Evolutionary conservation across 2,113 vertebrate genomes (phyloP).

Genomic region (Pterocles orientalis): DNA sequence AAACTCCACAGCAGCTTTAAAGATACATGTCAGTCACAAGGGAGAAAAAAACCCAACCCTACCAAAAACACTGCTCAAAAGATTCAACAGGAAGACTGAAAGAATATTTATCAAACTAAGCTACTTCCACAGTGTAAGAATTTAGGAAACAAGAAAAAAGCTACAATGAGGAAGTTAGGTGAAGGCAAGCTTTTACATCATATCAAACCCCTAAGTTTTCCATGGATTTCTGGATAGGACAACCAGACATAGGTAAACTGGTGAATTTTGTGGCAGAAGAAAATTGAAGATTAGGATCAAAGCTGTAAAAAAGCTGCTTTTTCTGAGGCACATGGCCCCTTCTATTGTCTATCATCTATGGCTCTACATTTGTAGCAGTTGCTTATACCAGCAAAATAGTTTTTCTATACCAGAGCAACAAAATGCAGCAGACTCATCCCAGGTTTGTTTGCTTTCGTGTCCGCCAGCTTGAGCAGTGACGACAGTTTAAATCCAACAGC

Average conservation of each 20-base stretch:
- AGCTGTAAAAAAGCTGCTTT: neutral
- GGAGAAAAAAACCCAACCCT: neutral
- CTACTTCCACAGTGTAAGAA: neutral
- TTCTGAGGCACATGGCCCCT: neutral
- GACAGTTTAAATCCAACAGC: slow-evolving; percentile 97
- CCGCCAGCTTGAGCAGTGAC: slow-evolving; percentile 93
- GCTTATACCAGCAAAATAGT: neutral
- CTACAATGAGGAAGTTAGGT: neutral
- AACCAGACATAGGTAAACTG: neutral
- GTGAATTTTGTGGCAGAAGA: neutral
- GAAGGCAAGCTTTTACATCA: neutral
- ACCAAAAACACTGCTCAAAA: neutral
- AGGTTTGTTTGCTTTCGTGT: slow-evolving; percentile 97
- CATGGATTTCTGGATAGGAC: neutral
- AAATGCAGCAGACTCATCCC: slow-evolving; percentile 98
- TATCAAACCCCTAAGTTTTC: neutral
- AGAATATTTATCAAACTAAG: neutral
- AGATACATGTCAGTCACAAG: neutral
- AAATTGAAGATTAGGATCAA: neutral
- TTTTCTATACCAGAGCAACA: slow-evolving; percentile 89
- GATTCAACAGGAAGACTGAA: neutral
- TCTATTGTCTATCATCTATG: neutral
- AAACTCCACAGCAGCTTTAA: neutral
- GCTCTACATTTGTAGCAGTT: neutral
- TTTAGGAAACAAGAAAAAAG: neutral